Conservation (phyloP, 1,140 invertebrate genomes). For the Cherax destructor region DNA sequence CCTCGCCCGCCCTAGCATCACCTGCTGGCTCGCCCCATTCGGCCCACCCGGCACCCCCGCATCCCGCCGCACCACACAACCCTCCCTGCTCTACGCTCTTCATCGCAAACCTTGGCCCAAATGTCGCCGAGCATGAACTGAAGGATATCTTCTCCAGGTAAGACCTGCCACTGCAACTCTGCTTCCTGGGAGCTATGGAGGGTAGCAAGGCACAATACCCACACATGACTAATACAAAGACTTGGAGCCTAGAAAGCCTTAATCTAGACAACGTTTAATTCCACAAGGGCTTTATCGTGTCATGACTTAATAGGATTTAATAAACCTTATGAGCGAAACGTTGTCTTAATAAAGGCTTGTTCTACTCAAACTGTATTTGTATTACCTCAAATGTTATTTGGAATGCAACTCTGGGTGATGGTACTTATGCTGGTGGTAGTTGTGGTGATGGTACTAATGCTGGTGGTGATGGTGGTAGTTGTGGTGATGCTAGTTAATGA, state of each 20-base stretch:
- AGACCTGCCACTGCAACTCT: slow-evolving; percentile 64
- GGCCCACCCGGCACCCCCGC: slow-evolving; percentile 80
- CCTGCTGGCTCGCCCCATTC: slow-evolving; percentile 87
- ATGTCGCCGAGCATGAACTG: slow-evolving; percentile 96
- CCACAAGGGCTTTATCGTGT: no score
- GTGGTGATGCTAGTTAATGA: background rate
- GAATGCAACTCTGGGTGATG: background rate
- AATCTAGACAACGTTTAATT: no score
- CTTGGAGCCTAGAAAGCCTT: no score
- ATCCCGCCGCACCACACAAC: slow-evolving; percentile 76
- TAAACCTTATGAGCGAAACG: no score
- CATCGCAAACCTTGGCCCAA: slow-evolving; percentile 96
- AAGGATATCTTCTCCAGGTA: slow-evolving; percentile 98
- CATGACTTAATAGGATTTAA: no score
- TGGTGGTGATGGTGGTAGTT: background rate
- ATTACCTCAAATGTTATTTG: background rate
- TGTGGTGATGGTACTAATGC: background rate
- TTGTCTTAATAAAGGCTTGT: no score
- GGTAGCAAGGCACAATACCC: no score
- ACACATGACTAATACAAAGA: no score
- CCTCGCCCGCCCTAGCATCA: slow-evolving; percentile 88
- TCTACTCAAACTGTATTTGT: no score
- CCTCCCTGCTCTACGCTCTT: slow-evolving; percentile 97
- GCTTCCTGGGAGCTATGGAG: no score
- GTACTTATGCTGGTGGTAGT: background rate